phyloP scores from a whole-genome alignment of 2,888 invertebrate genomes.

The Zaprionus lineosus region DNA sequence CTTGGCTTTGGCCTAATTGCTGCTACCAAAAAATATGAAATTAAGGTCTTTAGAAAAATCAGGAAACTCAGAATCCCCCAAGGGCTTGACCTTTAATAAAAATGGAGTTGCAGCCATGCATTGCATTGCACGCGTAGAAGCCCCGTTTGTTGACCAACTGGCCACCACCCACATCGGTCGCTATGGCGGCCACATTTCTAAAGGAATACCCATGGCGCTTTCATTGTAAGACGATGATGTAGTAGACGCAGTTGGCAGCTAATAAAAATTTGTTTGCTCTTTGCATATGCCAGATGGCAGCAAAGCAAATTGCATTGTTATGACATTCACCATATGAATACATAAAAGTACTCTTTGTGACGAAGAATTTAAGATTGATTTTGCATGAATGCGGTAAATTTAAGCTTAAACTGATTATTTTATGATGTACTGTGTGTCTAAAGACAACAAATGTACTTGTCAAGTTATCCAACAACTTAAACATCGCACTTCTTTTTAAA shows the following conservation, averaged over 20 bases:
- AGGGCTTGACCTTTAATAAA: conserved; percentile 17
- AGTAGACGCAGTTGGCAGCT: conserved; percentile 69
- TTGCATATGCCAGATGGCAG: conserved; percentile 71
- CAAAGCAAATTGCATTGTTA: conserved; percentile 32
- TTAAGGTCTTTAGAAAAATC: conserved; percentile 9
- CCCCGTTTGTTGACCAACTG: conserved; percentile 47
- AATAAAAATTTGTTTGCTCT: conserved; percentile 76
- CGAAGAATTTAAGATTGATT: too few species aligned
- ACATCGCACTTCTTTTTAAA: too few species aligned
- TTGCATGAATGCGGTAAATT: too few species aligned
- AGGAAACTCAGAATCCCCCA: neutral
- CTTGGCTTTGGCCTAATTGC: conserved; percentile 56
- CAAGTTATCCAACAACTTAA: too few species aligned
- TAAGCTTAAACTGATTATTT: too few species aligned
- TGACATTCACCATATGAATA: neutral
- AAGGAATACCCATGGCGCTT: conserved; percentile 65
- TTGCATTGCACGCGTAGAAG: conserved; percentile 53
- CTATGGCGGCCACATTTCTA: conserved; percentile 48
- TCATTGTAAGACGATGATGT: conserved; percentile 71
- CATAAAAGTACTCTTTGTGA: neutral
- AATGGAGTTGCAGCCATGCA: conserved; percentile 37
- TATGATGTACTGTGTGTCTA: too few species aligned
- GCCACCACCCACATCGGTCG: conserved; percentile 20
- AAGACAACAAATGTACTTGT: too few species aligned
- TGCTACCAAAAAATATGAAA: conserved; percentile 14